Evolutionary conservation across 2,888 invertebrate genomes (phyloP).

Genomic region (Rhagophthalmus giganteus): DNA sequence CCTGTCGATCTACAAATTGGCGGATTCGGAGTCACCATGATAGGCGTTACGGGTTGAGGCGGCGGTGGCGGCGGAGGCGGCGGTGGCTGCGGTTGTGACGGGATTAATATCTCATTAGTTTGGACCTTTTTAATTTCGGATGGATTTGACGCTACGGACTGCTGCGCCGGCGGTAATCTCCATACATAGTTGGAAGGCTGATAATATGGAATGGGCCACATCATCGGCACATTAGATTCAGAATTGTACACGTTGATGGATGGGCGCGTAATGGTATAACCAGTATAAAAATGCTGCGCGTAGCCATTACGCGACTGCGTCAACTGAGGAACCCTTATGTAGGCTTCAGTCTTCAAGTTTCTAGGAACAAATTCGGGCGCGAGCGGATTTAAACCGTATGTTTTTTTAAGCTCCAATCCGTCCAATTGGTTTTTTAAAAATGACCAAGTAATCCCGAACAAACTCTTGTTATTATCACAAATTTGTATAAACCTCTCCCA

Average conservation of each 20-base stretch:
- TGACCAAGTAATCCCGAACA: constrained; percentile 73
- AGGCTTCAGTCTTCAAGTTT: constrained; percentile 57
- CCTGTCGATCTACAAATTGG: no score
- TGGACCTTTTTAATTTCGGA: no score
- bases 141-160: no score
- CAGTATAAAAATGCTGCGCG: constrained; percentile 11
- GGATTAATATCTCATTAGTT: no score
- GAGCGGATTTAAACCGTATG: constrained; percentile 77
- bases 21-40: no score
- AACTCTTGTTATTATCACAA: constrained; percentile 69
- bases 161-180: constrained; percentile 18
- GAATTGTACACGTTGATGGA: constrained; percentile 2
- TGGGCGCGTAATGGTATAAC: constrained; percentile 5
- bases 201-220: constrained; percentile 12
- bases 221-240: neutral
- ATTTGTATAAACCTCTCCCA: constrained; percentile 79
- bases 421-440: constrained; percentile 69
- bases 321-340: constrained; percentile 47
- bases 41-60: no score
- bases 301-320: neutral
- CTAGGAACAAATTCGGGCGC: constrained; percentile 80
- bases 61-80: no score
- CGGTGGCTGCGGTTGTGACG: no score
- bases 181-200: constrained; percentile 8
- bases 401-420: constrained; percentile 73